Evolutionary conservation across 2,888 invertebrate genomes (phyloP).

Genomic region (Ornithoptera alexandrae): DNA sequence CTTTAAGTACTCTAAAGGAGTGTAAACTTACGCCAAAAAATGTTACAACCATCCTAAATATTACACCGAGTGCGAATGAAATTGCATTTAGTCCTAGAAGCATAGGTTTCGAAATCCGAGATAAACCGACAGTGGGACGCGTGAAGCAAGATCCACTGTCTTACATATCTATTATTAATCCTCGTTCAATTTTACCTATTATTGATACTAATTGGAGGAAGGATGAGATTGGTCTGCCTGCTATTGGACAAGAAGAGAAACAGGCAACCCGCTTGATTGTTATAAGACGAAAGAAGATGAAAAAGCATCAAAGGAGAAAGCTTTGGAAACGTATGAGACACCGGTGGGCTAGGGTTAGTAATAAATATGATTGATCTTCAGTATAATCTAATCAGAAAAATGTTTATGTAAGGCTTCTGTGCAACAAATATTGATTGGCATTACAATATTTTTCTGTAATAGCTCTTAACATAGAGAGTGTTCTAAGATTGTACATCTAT

Average conservation of each 20-base stretch:
- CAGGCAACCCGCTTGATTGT: slow-evolving; percentile 87
- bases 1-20: slow-evolving; percentile 56
- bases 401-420: too few species aligned
- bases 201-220: slow-evolving; percentile 63
- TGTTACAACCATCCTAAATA: slow-evolving; percentile 25
- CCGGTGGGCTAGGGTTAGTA: slow-evolving; percentile 83
- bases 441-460: too few species aligned
- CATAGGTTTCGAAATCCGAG: slow-evolving; percentile 59
- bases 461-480: too few species aligned
- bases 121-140: slow-evolving; percentile 43
- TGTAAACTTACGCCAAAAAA: slow-evolving; percentile 43
- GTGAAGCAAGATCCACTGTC: slow-evolving; percentile 61
- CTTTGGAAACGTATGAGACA: slow-evolving; percentile 88
- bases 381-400: too few species aligned
- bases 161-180: slow-evolving; percentile 68
- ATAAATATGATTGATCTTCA: not conserved
- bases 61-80: slow-evolving; percentile 42
- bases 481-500: too few species aligned
- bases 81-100: slow-evolving; percentile 58
- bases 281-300: slow-evolving; percentile 91
- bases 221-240: slow-evolving; percentile 74
- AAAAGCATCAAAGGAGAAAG: slow-evolving; percentile 90
- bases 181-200: slow-evolving; percentile 66
- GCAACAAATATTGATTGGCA: too few species aligned
- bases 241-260: slow-evolving; percentile 77